Evolutionary conservation across 2,888 invertebrate genomes (phyloP).

Genomic region (Hetaerina titia): DNA sequence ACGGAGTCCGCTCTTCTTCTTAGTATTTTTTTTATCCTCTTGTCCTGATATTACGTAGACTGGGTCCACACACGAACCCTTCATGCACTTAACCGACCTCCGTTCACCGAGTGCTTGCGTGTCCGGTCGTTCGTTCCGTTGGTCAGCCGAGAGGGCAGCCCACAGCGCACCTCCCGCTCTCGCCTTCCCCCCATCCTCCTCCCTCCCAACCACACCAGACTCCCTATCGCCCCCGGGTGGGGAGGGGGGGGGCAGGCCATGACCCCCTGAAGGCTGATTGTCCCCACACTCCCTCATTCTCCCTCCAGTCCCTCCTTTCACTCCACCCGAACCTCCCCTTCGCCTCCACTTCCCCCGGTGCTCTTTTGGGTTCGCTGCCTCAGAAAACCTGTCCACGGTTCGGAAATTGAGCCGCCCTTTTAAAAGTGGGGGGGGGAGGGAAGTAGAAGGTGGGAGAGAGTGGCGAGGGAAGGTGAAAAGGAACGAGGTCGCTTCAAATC

Average conservation of each 20-base stretch:
- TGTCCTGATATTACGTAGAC: neutral
- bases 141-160: neutral
- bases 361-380: conserved; percentile 56
- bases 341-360: neutral
- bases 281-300: neutral
- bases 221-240: neutral
- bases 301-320: neutral
- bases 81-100: neutral
- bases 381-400: conserved; percentile 50
- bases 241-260: conserved; percentile 54
- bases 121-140: conserved; percentile 35
- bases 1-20: neutral
- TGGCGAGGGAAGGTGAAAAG: neutral
- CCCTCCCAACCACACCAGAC: neutral
- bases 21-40: neutral
- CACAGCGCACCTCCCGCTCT: neutral
- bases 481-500: conserved; percentile 52
- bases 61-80: neutral
- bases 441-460: neutral
- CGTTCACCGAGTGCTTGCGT: neutral
- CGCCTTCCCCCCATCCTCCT: neutral
- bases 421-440: neutral
- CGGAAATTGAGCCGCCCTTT: conserved; percentile 51
- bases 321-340: neutral
- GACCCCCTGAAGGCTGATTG: conserved; percentile 48